These are phyloP conservation scores for Pungitius pungitius DNA, from an alignment of 2,113 vertebrate species.

Conservation along the genomic window DNA sequence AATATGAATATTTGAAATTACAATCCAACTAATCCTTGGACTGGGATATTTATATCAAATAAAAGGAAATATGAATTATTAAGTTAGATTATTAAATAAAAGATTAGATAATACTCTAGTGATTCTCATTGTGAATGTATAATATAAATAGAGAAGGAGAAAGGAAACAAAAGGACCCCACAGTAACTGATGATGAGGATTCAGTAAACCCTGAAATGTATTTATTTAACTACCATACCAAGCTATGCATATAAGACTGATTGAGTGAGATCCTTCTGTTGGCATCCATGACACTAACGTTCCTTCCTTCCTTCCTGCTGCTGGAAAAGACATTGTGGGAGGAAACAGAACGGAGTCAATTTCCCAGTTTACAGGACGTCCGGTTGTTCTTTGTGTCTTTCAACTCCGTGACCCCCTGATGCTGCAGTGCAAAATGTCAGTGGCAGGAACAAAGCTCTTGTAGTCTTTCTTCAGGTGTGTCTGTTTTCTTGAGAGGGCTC, in stretches of 20 bases:
- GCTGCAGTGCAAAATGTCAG: neutral
- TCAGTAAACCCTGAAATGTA: neutral
- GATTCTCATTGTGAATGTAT: neutral
- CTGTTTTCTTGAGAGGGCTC: neutral
- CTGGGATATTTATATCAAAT: neutral
- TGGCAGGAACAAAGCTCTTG: conserved; percentile 14
- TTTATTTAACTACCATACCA: neutral
- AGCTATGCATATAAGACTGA: neutral
- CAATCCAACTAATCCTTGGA: neutral
- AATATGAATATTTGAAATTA: conserved; percentile 4
- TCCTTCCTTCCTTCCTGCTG: conserved; percentile 24
- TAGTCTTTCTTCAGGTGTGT: neutral
- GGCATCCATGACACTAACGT: neutral
- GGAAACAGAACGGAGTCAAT: conserved; percentile 7
- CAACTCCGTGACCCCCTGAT: neutral
- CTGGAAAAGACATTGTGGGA: conserved; percentile 3
- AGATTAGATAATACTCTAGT: neutral
- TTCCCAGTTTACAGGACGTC: neutral
- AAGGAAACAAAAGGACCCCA: neutral
- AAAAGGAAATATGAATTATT: neutral
- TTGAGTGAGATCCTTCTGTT: neutral
- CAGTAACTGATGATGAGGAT: neutral
- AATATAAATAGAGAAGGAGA: neutral
- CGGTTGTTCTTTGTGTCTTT: conserved; percentile 14
- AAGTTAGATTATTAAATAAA: neutral